Percentiles rank a stretch among this genome's conserved stretches.
These are phyloP conservation scores for Odontophorus gujanensis DNA, from an alignment of 2,113 vertebrate species.

Conservation along the genomic window DNA sequence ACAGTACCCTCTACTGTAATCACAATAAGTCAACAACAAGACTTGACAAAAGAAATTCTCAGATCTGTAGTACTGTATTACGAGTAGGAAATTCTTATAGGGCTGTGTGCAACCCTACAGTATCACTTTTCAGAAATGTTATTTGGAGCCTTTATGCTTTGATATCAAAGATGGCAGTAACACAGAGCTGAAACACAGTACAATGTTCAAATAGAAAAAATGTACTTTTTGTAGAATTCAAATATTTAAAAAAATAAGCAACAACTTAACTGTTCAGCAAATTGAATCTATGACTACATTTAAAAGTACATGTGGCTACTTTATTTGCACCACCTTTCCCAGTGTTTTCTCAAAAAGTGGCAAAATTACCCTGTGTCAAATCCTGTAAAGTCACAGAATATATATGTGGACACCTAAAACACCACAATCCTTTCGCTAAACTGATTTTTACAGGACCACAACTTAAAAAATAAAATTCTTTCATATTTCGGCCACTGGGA, in stretches of 20 bases:
- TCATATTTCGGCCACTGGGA: background rate
- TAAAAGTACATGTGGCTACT: background rate
- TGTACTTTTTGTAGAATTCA: background rate
- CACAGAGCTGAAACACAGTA: background rate
- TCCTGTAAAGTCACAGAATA: background rate
- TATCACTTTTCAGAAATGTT: background rate
- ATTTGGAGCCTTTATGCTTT: background rate
- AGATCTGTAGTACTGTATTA: background rate
- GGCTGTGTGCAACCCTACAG: background rate
- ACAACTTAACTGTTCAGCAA: background rate
- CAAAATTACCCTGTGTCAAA: background rate
- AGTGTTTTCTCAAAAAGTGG: background rate
- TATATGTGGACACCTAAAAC: background rate
- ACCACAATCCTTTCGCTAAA: background rate
- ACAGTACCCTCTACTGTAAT: conserved; percentile 76
- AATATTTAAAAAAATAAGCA: background rate
- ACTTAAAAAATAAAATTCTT: background rate
- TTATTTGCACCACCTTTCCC: background rate
- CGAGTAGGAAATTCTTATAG: background rate
- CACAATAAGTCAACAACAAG: conserved; percentile 11
- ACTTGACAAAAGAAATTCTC: background rate
- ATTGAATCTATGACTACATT: background rate
- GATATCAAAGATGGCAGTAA: background rate
- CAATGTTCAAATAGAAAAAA: background rate
- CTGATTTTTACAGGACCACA: background rate